phyloP scores from a whole-genome alignment of 1,140 invertebrate genomes.

The Marisa cornuarietis region DNA sequence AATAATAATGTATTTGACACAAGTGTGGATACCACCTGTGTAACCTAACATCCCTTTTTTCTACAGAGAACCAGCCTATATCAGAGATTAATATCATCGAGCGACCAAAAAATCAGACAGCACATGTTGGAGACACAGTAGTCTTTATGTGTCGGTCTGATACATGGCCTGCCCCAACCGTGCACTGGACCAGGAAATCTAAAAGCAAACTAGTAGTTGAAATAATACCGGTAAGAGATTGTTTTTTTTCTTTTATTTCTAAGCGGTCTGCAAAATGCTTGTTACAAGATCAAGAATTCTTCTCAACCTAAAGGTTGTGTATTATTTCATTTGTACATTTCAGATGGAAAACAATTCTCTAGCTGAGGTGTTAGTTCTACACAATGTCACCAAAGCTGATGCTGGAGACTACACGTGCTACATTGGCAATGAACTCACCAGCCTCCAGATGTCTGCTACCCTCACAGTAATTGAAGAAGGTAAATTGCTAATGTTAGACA shows the following conservation, averaged over 20 bases:
- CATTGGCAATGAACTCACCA: slow-evolving; percentile 24
- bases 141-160: slow-evolving; percentile 33
- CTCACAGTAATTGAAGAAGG: slow-evolving; percentile 27
- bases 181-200: slow-evolving; percentile 26
- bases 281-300: not conserved
- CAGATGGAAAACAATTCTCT: slow-evolving; percentile 18
- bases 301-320: no score
- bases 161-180: slow-evolving; percentile 24
- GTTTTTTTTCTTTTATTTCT: not conserved
- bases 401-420: slow-evolving; percentile 30
- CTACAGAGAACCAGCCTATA: slow-evolving; percentile 25
- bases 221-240: slow-evolving; percentile 17
- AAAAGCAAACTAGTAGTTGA: slow-evolving; percentile 18
- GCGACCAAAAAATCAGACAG: slow-evolving; percentile 32
- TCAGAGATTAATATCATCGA: slow-evolving; percentile 28
- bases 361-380: slow-evolving; percentile 27
- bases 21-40: not conserved
- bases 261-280: not conserved
- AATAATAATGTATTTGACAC: no score
- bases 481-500: not conserved
- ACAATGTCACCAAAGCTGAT: slow-evolving; percentile 35
- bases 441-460: slow-evolving; percentile 18
- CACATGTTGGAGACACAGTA: slow-evolving; percentile 35
- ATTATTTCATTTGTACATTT: not conserved
- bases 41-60: not conserved